Percentiles rank a stretch among this genome's conserved stretches.
Conservation (phyloP, 1,140 invertebrate species). For the Drosophila mojavensis region DNA sequence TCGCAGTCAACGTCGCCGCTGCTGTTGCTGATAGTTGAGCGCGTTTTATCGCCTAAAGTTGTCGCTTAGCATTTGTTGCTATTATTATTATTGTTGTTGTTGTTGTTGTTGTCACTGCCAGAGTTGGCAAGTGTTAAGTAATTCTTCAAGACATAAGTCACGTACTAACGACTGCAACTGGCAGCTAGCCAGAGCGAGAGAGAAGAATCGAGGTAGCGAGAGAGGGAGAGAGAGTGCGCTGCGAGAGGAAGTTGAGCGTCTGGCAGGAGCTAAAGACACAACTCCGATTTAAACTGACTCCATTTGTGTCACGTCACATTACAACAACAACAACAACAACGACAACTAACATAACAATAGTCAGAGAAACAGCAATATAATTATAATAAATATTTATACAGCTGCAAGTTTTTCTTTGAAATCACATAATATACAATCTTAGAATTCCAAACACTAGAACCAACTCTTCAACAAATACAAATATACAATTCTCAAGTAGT, state of each 20-base stretch:
- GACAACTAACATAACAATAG: slow-evolving; percentile 1
- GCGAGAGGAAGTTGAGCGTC: slow-evolving; percentile 6
- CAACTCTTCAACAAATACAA: background rate
- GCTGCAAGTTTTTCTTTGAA: slow-evolving; percentile 9
- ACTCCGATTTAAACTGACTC: slow-evolving; percentile 16
- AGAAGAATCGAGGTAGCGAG: too few species aligned
- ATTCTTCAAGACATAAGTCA: slow-evolving; percentile 72
- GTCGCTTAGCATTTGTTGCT: slow-evolving; percentile 31
- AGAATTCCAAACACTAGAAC: background rate
- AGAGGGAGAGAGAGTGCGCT: background rate
- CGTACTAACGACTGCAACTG: slow-evolving; percentile 57
- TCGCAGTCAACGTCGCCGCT: background rate
- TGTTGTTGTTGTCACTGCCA: slow-evolving; percentile 21
- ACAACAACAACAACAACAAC: slow-evolving; percentile 11
- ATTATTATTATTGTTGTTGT: background rate
- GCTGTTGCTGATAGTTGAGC: slow-evolving; percentile 48
- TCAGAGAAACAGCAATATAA: background rate
- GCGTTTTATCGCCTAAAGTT: slow-evolving; percentile 45
- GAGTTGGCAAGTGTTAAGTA: slow-evolving; percentile 67
- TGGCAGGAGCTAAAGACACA: slow-evolving; percentile 15
- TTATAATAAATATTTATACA: slow-evolving; percentile 28
- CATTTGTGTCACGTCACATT: slow-evolving; percentile 15
- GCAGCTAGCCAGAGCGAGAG: slow-evolving; percentile 30
- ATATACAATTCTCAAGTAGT: too few species aligned
- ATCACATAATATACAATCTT: slow-evolving; percentile 2